Conservation (phyloP, 1,140 invertebrate genomes). For the Pseudomyrmex sp. region DNA sequence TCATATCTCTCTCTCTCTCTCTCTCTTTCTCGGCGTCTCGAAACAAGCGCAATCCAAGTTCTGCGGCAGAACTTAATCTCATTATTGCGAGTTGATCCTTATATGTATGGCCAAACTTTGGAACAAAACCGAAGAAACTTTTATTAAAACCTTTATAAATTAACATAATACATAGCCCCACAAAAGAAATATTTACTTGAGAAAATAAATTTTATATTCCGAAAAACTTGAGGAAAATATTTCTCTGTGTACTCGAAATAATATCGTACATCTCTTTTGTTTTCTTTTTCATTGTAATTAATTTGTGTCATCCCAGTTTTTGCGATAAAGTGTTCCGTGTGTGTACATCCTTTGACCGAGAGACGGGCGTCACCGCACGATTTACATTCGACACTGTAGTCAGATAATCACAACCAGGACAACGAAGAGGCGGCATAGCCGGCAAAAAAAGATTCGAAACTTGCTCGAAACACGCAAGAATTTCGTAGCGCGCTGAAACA, state of each 20-base stretch:
- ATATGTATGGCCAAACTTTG: background rate
- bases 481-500: conserved; percentile 1
- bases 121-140: background rate
- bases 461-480: conserved; percentile 5
- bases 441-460: background rate
- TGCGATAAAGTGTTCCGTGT: too few species aligned
- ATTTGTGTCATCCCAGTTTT: too few species aligned
- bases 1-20: background rate
- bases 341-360: too few species aligned
- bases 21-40: background rate
- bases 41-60: background rate
- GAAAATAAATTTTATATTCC: too few species aligned
- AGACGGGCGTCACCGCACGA: background rate
- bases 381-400: background rate
- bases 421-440: background rate
- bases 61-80: background rate
- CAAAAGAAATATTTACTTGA: too few species aligned
- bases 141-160: too few species aligned
- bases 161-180: too few species aligned
- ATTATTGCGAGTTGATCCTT: conserved; percentile 21
- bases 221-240: too few species aligned
- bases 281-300: too few species aligned
- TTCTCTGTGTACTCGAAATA: too few species aligned
- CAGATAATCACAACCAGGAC: background rate
- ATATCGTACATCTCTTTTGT: too few species aligned